Evolutionary conservation across 2,113 vertebrate species (phyloP), one percentile per base, ranked within the genome.

Genomic region (Syngnathus scovelli): DNA sequence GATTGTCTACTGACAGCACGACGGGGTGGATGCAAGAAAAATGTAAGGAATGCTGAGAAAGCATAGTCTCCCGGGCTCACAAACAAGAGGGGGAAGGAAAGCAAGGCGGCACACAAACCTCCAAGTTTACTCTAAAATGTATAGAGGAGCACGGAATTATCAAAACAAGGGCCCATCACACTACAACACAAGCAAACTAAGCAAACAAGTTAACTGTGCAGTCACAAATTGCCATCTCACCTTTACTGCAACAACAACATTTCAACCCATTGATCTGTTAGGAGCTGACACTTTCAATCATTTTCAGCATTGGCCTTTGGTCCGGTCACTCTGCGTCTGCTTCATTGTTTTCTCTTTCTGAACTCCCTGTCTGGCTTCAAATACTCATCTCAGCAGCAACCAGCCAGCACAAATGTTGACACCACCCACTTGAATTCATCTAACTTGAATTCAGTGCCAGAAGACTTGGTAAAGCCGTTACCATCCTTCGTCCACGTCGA

Each of bases 1-100:
- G 76, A 82, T 77, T 61, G 73, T 79, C 73, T 87, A 82, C 78
- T 83, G 80, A 77, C 83, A 86, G 82, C 49, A 81, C 49, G 65
- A 81, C 70, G 43, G 80, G 74, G 81, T 83, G 81, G 80, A 78
- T 68, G 76, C 66, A 68, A 70, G 76, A 90, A 90, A 85, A 88
- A 91, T 89, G 76, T 77, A 75, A 84, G 86, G 90, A 92, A 92
- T 91, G 87, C 81, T 79, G 75, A 83, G 80, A 85, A 86, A 87
- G 82, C 76, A 69, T 60, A 68, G 75, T 70, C 76, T 73, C 80
- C 70, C 79, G 69, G n/a, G 65, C 77, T 66, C 59, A 16, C 60
- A 74, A 76, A 74, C 52, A 62, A 41, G 76, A 67, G 66, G 54
- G 74, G 72, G 79, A 76, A 82, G 74, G 79, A 86, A 79, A 72